Base-by-base conservation (phyloP, 2,797 vertebrate species). In the Microctenopoma steveboyesi region DNA sequence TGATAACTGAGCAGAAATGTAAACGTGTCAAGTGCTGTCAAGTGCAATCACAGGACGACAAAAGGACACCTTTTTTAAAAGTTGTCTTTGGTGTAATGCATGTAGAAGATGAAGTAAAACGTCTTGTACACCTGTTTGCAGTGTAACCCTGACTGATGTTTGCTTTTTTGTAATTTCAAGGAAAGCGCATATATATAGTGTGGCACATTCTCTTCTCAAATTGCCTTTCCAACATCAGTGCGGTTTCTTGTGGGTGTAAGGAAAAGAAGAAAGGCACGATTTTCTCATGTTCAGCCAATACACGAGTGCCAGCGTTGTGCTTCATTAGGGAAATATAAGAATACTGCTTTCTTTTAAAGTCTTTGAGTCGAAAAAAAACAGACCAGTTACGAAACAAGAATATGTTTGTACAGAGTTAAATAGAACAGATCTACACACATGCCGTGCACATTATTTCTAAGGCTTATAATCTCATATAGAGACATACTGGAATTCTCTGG, bases 1-100 rank as follows among this genome's bases (percentile, higher is more conserved):
- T 51, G 57, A 65, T 80, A 78, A 85, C 40, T 79, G 77, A 79
- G 57, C 27, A 6, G 28, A 52, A 63, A 18, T 66, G 47, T 75
- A 76, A 69, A 74, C 57, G 30, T 51, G 47, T 57, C 43, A 70
- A 61, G 22, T 49, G 12, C 10, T 65, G 42, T 56, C 52, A 55
- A 55, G 43, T 51, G 47, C 18, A 25, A 40, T 59, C 35, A 55
- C 4, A 12, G n/a, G n/a, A 18, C n/a, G 57, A 52, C 4, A 43
- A 14, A 57, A 58, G 47, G 37, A 52, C 35, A 59, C 0, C 1
- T 18, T 35, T 45, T 64, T 64, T 52, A 8, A 72, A 59, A 45
- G 53, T 15, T 2, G 9, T 28, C 39, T 22, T 4, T 18, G 53
- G 10, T 47, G 22, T 46, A 42, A 48, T 13, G 16, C 45, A 16